Base-by-base conservation (phyloP, 2,797 vertebrate genomes). In the Acridotheres tristis region DNA sequence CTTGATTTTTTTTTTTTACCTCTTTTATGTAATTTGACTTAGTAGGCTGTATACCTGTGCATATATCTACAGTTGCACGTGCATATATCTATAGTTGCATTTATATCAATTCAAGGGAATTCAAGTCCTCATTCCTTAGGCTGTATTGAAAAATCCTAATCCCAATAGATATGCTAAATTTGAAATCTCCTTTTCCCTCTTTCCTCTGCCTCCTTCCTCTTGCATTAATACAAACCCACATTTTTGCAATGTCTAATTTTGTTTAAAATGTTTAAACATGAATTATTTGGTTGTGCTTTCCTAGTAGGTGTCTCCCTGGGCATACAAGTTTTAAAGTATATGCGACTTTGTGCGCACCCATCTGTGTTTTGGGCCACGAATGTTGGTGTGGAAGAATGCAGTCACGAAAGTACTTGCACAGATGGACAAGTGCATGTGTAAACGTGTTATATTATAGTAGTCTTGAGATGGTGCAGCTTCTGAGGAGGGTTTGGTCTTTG, bases 61-160 rank as follows among this genome's bases (percentile, higher is more conserved):
- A 18, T 93, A 89, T 76, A 83, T 91, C 90, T 95, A 67, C 94
- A 95, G 95, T 95, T 96, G 90, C 81, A 65, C 91, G 36, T 71
- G 47, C 59, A 18, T 93, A 89, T 76, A 83, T 92, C 90, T 95
- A 67, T 94, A 95, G 95, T 95, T 96, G 90, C 81, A 65, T 94
- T 95, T 90, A 38, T 78, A 81, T 48, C 77, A 90, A 48, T 73
- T 42, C 85, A 59, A 34, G 83, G 58, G 91, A 81, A 81, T 95
- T 94, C 29, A 72, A 88, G 73, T 81, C 73, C 80, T 94, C 47
- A 61, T 79, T 97, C 83, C 73, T 94, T 61, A 81, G 92, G 92
- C 89, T 82, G 63, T 45, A 62, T 10, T 84, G 85, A 92, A 89
- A 91, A 93, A 88, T 62, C 67, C 50, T 81, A 76, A 45, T 94